Percentiles rank a stretch among this genome's conserved stretches.
Conservation (phyloP, 2,113 vertebrate genomes). For the Noctilio leporinus region DNA sequence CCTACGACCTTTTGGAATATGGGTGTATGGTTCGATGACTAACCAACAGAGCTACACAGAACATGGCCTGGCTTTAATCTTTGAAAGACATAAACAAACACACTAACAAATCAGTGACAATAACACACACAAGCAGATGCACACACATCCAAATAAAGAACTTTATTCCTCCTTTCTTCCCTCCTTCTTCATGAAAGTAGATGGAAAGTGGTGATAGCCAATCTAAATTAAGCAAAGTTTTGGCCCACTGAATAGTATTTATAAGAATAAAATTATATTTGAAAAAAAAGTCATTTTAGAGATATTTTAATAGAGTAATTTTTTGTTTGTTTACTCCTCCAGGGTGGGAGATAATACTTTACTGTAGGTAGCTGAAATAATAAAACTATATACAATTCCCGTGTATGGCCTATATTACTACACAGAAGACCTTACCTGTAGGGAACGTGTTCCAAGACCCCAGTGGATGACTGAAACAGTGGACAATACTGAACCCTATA, state of each 20-base stretch:
- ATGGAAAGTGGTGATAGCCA: not conserved
- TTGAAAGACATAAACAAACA: not conserved
- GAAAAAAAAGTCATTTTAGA: not conserved
- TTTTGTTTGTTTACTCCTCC: not conserved
- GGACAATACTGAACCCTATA: too few species aligned
- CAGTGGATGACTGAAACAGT: not conserved
- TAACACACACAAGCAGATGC: not conserved
- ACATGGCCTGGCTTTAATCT: not conserved
- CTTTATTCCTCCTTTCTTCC: not conserved
- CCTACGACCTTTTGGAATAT: too few species aligned
- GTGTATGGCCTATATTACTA: not conserved
- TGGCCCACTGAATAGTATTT: not conserved
- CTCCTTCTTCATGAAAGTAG: not conserved
- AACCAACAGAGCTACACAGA: too few species aligned
- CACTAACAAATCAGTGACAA: not conserved
- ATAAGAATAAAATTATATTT: not conserved
- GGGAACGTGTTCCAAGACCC: not conserved
- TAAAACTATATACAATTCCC: not conserved
- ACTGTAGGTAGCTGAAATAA: not conserved
- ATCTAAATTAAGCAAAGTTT: not conserved
- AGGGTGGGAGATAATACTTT: not conserved
- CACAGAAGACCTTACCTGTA: too few species aligned
- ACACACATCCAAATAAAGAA: not conserved
- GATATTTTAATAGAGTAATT: not conserved
- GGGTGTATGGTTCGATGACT: too few species aligned